Evolutionary conservation across 2,797 vertebrate genomes (phyloP), one percentile per base, ranked within the genome.

Genomic region (Notoglanidium macrostoma): DNA sequence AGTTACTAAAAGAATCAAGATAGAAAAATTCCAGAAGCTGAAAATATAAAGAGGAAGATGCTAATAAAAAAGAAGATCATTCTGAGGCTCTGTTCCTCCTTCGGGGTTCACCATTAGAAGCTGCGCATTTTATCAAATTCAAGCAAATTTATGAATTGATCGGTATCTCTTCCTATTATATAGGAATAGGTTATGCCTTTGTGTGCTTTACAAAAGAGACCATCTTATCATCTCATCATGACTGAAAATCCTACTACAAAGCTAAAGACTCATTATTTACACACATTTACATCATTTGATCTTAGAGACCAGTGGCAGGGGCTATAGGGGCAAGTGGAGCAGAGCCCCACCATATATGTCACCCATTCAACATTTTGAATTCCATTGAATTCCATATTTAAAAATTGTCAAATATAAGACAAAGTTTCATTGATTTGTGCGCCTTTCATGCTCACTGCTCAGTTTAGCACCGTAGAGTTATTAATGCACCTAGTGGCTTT

Each of bases 21-120:
- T 70, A 49, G 10, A 49, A 49, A 49, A 49, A 49, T 7, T 49
- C 49, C 49, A 49, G 10, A 49, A 49, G 49, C 10, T 49, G 49
- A 49, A 49, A 49, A 49, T 49, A 10, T 49, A 49, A 49, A 49
- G 49, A 49, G 49, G 65, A 90, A 89, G 89, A 84, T 81, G 67
- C 85, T 86, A 86, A 90, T 88, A 85, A 87, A 90, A 85, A 90
- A 88, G 85, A 91, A 87, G 79, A 81, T 79, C 68, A 86, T 67
- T 61, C 63, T 23, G 73, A 73, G 80, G 19, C 46, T 87, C 55
- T 85, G 46, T 73, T 89, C 79, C 83, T 88, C 77, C 86, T 83
- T 73, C 84, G 85, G 65, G 68, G 87, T 89, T 89, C 72, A 84
- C 88, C 81, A 88, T 85, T 80, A 77, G 68, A 89, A 87, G 85